phyloP scores from a whole-genome alignment of 1,140 invertebrate species.

The Lerema accius region DNA sequence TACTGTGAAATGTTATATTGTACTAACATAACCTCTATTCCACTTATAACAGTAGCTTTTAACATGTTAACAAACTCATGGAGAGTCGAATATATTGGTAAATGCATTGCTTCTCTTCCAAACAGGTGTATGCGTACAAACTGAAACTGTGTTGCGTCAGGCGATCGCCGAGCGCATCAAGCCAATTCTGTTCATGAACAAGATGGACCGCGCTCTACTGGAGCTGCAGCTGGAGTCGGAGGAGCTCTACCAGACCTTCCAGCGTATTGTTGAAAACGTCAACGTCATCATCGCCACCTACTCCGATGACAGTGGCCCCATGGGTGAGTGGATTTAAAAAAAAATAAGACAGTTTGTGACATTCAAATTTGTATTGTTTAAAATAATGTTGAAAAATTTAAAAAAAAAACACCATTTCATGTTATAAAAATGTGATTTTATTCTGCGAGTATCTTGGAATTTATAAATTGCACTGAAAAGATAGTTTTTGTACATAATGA shows the following conservation, averaged over 20 bases:
- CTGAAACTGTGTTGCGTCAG: constrained; percentile 99
- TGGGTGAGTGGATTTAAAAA: constrained; percentile 89
- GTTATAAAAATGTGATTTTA: too few species aligned
- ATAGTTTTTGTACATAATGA: too few species aligned
- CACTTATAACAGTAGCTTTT: too few species aligned
- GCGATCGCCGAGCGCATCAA: constrained; percentile 99
- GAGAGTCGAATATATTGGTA: background rate
- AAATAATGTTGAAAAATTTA: too few species aligned
- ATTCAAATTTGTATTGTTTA: too few species aligned
- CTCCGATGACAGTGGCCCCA: constrained; percentile 97
- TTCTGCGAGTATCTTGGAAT: too few species aligned
- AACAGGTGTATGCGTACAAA: constrained; percentile 99
- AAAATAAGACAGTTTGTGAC: too few species aligned
- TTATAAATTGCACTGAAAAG: too few species aligned
- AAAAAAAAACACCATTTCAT: too few species aligned
- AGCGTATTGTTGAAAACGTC: constrained; percentile 99
- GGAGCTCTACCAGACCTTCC: constrained; percentile 99
- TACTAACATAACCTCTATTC: too few species aligned
- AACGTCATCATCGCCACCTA: constrained; percentile 99
- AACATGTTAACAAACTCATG: background rate
- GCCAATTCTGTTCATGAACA: constrained; percentile 99
- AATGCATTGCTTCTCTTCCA: constrained; percentile 6
- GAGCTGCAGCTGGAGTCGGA: constrained; percentile 98
- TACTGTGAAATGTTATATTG: too few species aligned
- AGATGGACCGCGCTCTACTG: constrained; percentile 98